These are phyloP conservation scores for Papilio xuthus DNA, from an alignment of 1,140 invertebrate species.

Conservation along the genomic window DNA sequence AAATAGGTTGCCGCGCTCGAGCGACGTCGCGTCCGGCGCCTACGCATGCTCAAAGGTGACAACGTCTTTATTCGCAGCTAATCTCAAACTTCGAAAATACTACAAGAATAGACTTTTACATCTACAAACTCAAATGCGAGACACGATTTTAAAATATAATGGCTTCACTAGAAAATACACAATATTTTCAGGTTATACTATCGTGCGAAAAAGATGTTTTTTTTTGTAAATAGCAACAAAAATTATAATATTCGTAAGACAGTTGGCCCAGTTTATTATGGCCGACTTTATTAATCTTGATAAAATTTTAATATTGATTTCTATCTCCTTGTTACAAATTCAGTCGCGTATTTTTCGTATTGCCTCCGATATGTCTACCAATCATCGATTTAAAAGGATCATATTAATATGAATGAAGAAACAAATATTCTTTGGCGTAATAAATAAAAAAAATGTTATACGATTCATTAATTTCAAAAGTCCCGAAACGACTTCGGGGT, in stretches of 20 bases:
- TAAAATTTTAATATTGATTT: neutral
- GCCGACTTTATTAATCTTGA: neutral
- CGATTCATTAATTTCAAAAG: conserved; percentile 60
- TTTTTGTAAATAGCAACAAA: neutral
- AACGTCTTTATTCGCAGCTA: conserved; percentile 50
- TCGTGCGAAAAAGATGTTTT: neutral
- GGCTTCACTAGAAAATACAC: too few relatives aligned
- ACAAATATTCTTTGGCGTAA: conserved; percentile 28
- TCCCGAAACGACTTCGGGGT: conserved; percentile 56
- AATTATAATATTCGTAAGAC: neutral
- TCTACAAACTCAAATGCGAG: too few relatives aligned
- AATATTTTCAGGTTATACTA: too few relatives aligned
- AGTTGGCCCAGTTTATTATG: neutral
- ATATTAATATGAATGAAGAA: conserved; percentile 33
- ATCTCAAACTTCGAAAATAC: conserved; percentile 43
- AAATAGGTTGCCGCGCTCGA: conserved; percentile 54
- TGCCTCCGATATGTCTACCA: neutral
- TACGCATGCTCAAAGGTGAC: conserved; percentile 46
- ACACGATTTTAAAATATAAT: too few relatives aligned
- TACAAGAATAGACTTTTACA: neutral
- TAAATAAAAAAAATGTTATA: conserved; percentile 41
- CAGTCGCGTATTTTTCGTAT: neutral
- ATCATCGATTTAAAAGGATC: neutral
- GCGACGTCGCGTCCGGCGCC: conserved; percentile 36
- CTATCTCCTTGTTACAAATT: neutral